phyloP scores from a whole-genome alignment of 2,888 invertebrate genomes.

The Spisula solida region DNA sequence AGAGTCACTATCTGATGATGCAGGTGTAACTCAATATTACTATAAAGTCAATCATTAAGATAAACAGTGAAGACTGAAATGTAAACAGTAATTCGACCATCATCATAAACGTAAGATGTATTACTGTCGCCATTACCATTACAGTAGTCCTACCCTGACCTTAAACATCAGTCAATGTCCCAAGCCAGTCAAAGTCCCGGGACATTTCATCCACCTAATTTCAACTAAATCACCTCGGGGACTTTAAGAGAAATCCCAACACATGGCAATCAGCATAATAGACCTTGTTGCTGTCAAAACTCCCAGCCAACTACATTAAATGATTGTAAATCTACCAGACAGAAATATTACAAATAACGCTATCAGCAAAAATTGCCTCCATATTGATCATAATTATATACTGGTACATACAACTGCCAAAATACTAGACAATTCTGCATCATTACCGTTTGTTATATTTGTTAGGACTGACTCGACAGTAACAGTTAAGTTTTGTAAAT shows the following conservation, averaged over 20 bases:
- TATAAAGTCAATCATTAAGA: neutral
- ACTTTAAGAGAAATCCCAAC: neutral
- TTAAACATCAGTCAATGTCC: neutral
- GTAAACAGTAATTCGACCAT: neutral
- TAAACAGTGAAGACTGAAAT: neutral
- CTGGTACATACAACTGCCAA: constrained; percentile 1
- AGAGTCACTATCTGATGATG: too few species aligned
- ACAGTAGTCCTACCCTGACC: neutral
- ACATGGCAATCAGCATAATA: neutral
- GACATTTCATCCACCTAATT: neutral
- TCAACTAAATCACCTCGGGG: neutral
- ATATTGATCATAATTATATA: neutral
- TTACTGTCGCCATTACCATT: neutral
- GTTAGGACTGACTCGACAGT: neutral
- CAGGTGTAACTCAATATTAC: too few species aligned
- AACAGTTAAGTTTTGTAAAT: neutral
- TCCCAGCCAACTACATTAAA: constrained; percentile 10
- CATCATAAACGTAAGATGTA: neutral
- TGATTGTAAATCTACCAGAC: constrained; percentile 19
- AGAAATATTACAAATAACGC: constrained; percentile 14
- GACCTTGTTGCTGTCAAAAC: neutral
- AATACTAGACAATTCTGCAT: constrained; percentile 9
- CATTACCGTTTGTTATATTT: neutral
- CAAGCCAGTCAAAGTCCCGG: neutral
- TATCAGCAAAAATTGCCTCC: neutral